These are phyloP conservation scores for Prorops nasuta DNA, from an alignment of 1,140 invertebrate genomes.

Conservation along the genomic window DNA sequence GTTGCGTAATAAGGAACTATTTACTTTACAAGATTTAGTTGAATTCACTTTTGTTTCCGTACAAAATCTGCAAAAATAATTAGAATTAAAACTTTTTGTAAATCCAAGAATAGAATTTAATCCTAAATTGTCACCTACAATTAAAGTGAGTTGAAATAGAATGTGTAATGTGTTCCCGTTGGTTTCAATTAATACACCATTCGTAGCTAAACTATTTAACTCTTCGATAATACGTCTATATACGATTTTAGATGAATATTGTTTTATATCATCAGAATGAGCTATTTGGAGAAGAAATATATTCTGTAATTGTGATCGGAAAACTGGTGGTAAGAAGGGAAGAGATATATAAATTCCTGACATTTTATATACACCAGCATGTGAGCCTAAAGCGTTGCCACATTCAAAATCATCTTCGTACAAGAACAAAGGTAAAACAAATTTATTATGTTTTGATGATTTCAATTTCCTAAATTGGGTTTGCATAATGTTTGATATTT, in stretches of 20 bases:
- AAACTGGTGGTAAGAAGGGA: slow-evolving; percentile 19
- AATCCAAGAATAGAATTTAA: slow-evolving; percentile 22
- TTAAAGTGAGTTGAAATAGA: slow-evolving; percentile 18
- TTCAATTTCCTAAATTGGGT: slow-evolving; percentile 15
- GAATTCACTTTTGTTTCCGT: slow-evolving; percentile 7
- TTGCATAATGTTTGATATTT: slow-evolving; percentile 17
- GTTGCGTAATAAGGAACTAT: slow-evolving; percentile 5
- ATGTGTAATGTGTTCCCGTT: slow-evolving; percentile 4
- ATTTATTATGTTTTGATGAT: neutral
- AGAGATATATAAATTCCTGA: slow-evolving; percentile 18
- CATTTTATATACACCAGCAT: slow-evolving; percentile 20
- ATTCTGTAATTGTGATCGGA: slow-evolving; percentile 15
- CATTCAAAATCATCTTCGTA: slow-evolving; percentile 26
- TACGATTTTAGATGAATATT: slow-evolving; percentile 13
- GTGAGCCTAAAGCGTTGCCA: slow-evolving; percentile 19
- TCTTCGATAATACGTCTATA: slow-evolving; percentile 18
- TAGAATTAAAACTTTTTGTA: slow-evolving; percentile 14
- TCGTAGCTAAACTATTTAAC: slow-evolving; percentile 18
- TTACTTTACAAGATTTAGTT: neutral
- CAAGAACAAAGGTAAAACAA: slow-evolving; percentile 18
- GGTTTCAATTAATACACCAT: slow-evolving; percentile 16
- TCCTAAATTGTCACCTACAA: slow-evolving; percentile 26
- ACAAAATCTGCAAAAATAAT: slow-evolving; percentile 23
- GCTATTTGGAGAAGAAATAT: slow-evolving; percentile 22
- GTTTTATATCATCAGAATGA: slow-evolving; percentile 17